Base-by-base conservation (phyloP, 1,140 invertebrate species). In the Calliopsis andreniformis region DNA sequence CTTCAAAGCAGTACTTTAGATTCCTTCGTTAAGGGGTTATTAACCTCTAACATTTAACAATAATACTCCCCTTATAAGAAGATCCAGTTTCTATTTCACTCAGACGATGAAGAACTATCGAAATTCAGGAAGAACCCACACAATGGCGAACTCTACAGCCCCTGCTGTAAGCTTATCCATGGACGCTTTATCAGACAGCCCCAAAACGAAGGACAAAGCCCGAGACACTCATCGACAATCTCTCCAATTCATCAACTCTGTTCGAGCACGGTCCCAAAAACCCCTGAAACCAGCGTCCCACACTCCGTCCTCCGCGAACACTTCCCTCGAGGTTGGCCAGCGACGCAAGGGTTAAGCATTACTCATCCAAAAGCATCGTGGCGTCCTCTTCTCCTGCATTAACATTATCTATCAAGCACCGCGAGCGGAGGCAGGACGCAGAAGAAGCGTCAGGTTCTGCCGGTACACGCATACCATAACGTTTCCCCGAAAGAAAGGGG, bases 361-460 rank as follows among this genome's bases (percentile, higher is more conserved):
- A 62, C 68, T 71, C 68, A 61, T 59, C 55, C 42, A 61, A 43
- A 62, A 71, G 56, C 68, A 35, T 39, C 55, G 53, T 12, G 18
- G 20, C 67, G 20, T 72, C 70, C 39, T 66, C 61, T 66, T 18
- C n/a, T 16, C 45, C 49, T 56, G 62, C 62, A 56, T 75, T 67
- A 56, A 55, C 71, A 75, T 75, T 75, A 67, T 75, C 71, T 75
- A 67, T 75, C 71, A 67, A 75, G 45, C 62, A 39, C 45, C 16
- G 42, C 39, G 10, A 20, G 8, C 12, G 5, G 28, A 43, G 16
- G 23, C 25, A 8, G 23, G 39, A n/a, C 35, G 49, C 47, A 53
- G 70, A 71, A 71, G 70, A 73, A 73, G 71, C 71, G 71, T 56
- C 49, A 73, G 71, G 71, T 73, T 73, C 55, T n/a, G 23, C 39